These are phyloP conservation scores for Lysandra coridon DNA, from an alignment of 2,888 invertebrate genomes.

Conservation along the genomic window DNA sequence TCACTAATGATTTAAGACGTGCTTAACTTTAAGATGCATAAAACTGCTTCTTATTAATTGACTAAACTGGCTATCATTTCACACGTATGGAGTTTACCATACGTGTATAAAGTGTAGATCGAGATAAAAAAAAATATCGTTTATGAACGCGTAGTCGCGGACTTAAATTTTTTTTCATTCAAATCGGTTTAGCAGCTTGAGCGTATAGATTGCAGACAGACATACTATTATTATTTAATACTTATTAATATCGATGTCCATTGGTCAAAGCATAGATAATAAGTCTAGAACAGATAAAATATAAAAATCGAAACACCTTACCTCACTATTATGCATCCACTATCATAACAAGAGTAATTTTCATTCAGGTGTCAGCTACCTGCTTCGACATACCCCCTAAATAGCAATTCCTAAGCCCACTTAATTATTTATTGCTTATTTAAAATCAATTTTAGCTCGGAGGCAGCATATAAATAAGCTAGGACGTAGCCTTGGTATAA, in stretches of 20 bases:
- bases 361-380: neutral
- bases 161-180: no score
- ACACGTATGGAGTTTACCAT: neutral
- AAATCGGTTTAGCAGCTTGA: no score
- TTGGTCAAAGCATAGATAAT: neutral
- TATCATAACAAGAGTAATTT: neutral
- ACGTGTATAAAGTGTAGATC: no score
- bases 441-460: neutral
- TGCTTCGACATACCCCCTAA: neutral
- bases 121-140: neutral
- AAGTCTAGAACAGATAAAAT: neutral
- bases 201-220: no score
- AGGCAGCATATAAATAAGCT: neutral
- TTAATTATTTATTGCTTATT: conserved; percentile 11
- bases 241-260: neutral
- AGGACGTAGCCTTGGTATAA: neutral
- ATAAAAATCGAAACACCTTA: neutral
- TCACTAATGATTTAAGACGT: neutral
- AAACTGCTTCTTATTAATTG: neutral
- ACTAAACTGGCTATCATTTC: neutral
- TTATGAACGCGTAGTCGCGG: no score
- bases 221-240: neutral
- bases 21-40: conserved; percentile 1
- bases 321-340: neutral
- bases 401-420: conserved; percentile 2